A percentile compares a stretch with the other conserved stretches of the same genome.
Evolutionary conservation across 2,113 vertebrate genomes (phyloP).

Genomic region (Smithornis capensis): DNA sequence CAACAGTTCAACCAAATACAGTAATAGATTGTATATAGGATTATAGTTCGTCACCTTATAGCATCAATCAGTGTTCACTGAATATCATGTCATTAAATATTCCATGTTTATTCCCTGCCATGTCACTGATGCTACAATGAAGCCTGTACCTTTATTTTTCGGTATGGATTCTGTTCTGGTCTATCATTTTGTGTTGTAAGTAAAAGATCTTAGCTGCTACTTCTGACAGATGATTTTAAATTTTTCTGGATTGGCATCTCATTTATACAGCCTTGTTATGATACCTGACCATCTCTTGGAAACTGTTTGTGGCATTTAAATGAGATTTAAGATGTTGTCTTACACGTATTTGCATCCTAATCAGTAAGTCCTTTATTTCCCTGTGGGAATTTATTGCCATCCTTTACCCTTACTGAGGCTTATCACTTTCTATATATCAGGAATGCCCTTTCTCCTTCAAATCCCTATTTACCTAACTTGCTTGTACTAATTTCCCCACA

Average conservation of each 20-base stretch:
- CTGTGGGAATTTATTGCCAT: neutral
- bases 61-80: neutral
- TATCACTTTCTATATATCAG: neutral
- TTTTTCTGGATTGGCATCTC: neutral
- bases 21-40: neutral
- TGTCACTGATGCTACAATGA: too few relatives aligned
- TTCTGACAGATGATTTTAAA: neutral
- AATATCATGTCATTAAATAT: neutral
- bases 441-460: neutral
- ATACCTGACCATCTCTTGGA: neutral
- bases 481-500: constrained; percentile 17
- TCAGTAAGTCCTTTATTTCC: neutral
- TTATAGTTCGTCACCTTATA: neutral
- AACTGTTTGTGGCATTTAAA: neutral
- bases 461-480: constrained; percentile 16
- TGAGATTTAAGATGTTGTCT: constrained; percentile 3
- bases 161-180: neutral
- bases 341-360: constrained; percentile 2
- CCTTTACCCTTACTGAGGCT: neutral
- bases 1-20: neutral
- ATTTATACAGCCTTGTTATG: neutral
- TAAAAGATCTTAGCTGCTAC: neutral
- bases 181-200: neutral
- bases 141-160: neutral
- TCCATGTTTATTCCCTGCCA: neutral